Base-by-base conservation (phyloP, 1,140 invertebrate genomes). In the Drosophila prosaltans region DNA sequence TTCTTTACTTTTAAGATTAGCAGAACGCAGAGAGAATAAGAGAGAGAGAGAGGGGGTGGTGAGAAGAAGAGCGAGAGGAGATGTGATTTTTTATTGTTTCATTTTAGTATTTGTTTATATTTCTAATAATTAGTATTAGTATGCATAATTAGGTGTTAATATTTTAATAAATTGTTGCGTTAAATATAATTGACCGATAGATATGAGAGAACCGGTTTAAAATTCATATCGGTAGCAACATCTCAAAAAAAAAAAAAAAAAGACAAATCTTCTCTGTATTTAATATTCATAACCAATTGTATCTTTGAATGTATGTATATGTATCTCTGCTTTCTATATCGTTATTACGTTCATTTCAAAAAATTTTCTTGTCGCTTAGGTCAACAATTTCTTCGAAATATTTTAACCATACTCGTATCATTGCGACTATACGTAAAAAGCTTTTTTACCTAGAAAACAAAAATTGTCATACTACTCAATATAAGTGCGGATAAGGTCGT, bases 71-170 rank as follows among this genome's bases (percentile, higher is more conserved):
- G 36, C 36, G 28, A 9, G 32, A 16, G 63, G 51, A 54, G 21
- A 32, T 26, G 39, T 41, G 69, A 72, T 65, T 72, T 75, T 58
- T 79, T 58, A 63, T 85, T 84, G 67, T 78, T 74, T 85, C 55
- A 57, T 57, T 68, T 74, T 40, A 55, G 65, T 67, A 72, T 80
- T 80, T 81, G 66, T 70, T 78, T 74, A 64, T 74, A 63, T 74
- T 78, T 63, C 59, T 70, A 78, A 74, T 78, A 78, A 78, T 78
- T 74, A 70, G 55, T 78, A 32, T 59, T 59, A 39, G 55, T 58
- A 58, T 32, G 36, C 76, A 76, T 76, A 75, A 78, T 81, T 57
- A 69, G 68, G 75, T 65, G 64, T 45, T 82, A 67, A 72, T 78
- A 66, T 28, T 55, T n/a, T 65, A 61, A 55, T 70, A 70, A 76